A percentile compares a stretch with the other conserved stretches of the same genome.
phyloP scores from a whole-genome alignment of 2,113 vertebrate species.

The Rynchops niger region DNA sequence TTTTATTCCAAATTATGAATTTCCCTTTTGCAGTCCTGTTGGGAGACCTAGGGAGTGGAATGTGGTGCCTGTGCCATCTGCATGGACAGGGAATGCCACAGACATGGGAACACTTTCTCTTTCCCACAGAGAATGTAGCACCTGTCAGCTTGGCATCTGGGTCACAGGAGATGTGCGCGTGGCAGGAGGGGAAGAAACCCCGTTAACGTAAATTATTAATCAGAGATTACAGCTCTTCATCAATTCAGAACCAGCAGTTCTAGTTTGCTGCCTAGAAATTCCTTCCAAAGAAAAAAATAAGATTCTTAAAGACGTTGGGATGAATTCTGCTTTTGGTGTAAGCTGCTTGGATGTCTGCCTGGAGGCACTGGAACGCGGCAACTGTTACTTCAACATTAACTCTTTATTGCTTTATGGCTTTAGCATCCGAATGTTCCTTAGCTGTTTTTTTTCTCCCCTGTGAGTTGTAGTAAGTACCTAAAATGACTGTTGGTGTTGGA shows the following conservation, averaged over 20 bases:
- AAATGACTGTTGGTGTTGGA: neutral
- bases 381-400: neutral
- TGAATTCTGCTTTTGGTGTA: neutral
- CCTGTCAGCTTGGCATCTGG: neutral
- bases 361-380: neutral
- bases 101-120: accelerated
- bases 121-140: neutral
- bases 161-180: neutral
- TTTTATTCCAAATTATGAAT: neutral
- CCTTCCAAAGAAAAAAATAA: neutral
- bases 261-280: neutral
- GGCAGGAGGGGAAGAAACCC: neutral
- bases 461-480: neutral
- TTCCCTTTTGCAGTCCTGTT: neutral
- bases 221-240: neutral
- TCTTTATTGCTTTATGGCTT: neutral
- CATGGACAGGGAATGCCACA: neutral
- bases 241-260: neutral
- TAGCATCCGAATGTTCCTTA: neutral
- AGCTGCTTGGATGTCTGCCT: neutral
- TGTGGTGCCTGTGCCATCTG: neutral
- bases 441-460: neutral
- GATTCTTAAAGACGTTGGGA: neutral
- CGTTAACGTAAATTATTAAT: neutral
- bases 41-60: neutral